These are phyloP conservation scores for Pyralis farinalis DNA, from an alignment of 2,888 invertebrate species.

Conservation along the genomic window DNA sequence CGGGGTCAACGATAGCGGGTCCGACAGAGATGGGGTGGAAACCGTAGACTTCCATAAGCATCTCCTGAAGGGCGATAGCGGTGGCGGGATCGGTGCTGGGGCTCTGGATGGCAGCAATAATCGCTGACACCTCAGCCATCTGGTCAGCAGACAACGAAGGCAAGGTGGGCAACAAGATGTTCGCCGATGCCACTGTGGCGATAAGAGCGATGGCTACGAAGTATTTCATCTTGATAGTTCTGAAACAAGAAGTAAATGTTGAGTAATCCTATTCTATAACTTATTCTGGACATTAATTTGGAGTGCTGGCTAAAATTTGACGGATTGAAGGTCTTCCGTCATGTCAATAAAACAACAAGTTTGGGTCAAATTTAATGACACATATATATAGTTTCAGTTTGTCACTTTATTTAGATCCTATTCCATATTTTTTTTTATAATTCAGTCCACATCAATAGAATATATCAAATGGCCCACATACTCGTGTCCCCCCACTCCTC, in stretches of 20 bases:
- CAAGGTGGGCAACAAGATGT: conserved; percentile 24
- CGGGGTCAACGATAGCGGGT: conserved; percentile 17
- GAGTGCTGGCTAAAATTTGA: too few relatives aligned
- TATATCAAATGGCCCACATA: too few relatives aligned
- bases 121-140: conserved; percentile 33
- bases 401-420: too few relatives aligned
- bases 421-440: too few relatives aligned
- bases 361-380: too few relatives aligned
- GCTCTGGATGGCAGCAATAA: conserved; percentile 48
- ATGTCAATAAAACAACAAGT: too few relatives aligned
- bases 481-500: too few relatives aligned
- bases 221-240: conserved; percentile 52
- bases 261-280: too few relatives aligned
- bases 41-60: conserved; percentile 21
- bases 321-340: too few relatives aligned
- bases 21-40: conserved; percentile 21
- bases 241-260: conserved; percentile 15
- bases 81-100: conserved; percentile 4
- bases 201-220: conserved; percentile 48
- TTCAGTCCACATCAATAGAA: too few relatives aligned
- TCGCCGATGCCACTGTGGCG: conserved; percentile 49
- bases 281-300: too few relatives aligned
- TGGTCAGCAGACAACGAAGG: conserved; percentile 19
- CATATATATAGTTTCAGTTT: too few relatives aligned
- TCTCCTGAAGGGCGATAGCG: conserved; percentile 26